Conservation (phyloP, 2,888 invertebrate genomes). For the Masnerella sp. region DNA sequence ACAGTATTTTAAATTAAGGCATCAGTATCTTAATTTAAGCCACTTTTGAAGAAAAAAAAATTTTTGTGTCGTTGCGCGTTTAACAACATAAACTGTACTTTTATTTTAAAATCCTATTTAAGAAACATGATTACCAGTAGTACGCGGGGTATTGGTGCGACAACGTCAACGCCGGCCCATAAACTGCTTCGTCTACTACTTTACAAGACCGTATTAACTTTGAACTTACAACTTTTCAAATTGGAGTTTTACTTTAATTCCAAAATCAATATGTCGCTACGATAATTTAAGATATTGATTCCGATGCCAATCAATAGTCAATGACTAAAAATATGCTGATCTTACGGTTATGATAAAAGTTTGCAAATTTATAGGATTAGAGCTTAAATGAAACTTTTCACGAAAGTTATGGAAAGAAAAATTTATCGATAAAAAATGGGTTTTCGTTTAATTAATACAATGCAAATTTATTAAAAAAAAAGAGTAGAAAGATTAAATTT, state of each 20-base stretch:
- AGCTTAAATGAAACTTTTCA: no score
- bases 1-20: no score
- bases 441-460: no score
- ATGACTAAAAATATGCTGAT: constrained; percentile 2
- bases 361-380: no score
- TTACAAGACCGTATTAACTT: constrained; percentile 10
- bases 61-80: constrained; percentile 1
- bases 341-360: no score
- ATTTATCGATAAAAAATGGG: no score
- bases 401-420: no score
- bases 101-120: constrained; percentile 11
- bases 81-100: neutral
- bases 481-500: no score
- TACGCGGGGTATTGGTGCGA: constrained; percentile 22
- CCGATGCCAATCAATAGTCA: constrained; percentile 3
- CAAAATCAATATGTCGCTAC: constrained; percentile 3
- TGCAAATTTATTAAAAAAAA: no score
- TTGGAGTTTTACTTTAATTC: constrained; percentile 6
- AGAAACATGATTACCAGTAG: constrained; percentile 23
- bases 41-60: no score
- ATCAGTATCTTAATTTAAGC: no score
- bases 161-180: constrained; percentile 25
- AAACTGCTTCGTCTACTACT: constrained; percentile 28
- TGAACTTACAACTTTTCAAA: constrained; percentile 12
- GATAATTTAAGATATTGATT: constrained; percentile 11